These are phyloP conservation scores for Halichoeres trimaculatus DNA, from an alignment of 2,113 vertebrate genomes.

Conservation along the genomic window DNA sequence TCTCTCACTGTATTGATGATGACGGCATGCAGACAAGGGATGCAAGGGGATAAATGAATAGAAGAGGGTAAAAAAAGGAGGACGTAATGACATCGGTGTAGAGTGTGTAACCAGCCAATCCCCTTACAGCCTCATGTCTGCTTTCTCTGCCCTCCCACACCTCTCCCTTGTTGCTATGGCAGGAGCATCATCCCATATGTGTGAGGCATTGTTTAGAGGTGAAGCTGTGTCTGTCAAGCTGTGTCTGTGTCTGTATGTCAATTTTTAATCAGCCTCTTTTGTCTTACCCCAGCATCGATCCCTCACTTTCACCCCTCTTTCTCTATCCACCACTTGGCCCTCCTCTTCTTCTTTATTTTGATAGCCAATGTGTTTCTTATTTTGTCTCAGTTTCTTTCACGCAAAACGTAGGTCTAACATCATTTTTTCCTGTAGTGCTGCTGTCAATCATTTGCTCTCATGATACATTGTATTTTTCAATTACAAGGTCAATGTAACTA, in stretches of 20 bases:
- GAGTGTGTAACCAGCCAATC: slow-evolving; percentile 59
- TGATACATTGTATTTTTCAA: neutral
- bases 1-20: slow-evolving; percentile 65
- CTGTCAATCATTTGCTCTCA: slow-evolving; percentile 7
- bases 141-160: slow-evolving; percentile 65
- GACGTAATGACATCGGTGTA: slow-evolving; percentile 68
- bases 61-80: slow-evolving; percentile 34
- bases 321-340: slow-evolving; percentile 10
- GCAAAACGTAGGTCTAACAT: too few relatives aligned
- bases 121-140: slow-evolving; percentile 37
- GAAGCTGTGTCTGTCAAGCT: too few relatives aligned
- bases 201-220: slow-evolving; percentile 55
- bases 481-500: neutral
- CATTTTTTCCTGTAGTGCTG: slow-evolving; percentile 51
- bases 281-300: neutral
- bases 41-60: slow-evolving; percentile 65
- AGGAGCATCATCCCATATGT: slow-evolving; percentile 63
- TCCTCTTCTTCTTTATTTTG: slow-evolving; percentile 11
- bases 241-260: slow-evolving; percentile 29
- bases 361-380: slow-evolving; percentile 9
- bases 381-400: slow-evolving; percentile 26
- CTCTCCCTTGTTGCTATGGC: slow-evolving; percentile 80
- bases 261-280: slow-evolving; percentile 32
- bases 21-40: slow-evolving; percentile 57
- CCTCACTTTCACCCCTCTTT: neutral